Evolutionary conservation across 2,888 invertebrate genomes (phyloP).

Genomic region (Ophion ventricosus): DNA sequence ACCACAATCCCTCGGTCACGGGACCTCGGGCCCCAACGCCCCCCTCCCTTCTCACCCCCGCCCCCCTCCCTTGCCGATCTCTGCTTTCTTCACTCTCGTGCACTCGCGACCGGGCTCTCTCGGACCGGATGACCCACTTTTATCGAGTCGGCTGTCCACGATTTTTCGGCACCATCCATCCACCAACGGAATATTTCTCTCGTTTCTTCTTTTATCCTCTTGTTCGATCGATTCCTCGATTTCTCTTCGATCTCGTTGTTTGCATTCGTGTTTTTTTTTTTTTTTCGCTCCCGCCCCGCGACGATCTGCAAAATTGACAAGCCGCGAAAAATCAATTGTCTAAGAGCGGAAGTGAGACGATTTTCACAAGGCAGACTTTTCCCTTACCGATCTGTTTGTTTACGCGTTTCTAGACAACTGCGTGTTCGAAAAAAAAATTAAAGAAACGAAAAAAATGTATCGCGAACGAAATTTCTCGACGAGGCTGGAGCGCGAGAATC

Average conservation of each 20-base stretch:
- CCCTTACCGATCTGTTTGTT: too few relatives aligned
- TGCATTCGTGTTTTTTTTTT: background rate
- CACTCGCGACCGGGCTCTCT: slow-evolving; percentile 49
- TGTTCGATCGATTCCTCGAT: slow-evolving; percentile 20
- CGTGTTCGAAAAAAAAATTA: too few relatives aligned
- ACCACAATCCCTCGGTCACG: too few relatives aligned
- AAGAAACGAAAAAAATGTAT: too few relatives aligned
- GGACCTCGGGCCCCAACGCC: slow-evolving; percentile 43
- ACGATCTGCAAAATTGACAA: slow-evolving; percentile 38
- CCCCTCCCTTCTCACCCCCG: slow-evolving; percentile 2
- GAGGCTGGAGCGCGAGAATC: too few relatives aligned
- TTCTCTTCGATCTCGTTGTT: background rate
- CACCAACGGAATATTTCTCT: slow-evolving; percentile 11
- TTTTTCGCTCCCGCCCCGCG: background rate
- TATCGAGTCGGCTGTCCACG: slow-evolving; percentile 59
- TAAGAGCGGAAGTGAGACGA: background rate
- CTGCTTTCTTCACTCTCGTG: slow-evolving; percentile 26
- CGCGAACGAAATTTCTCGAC: too few relatives aligned
- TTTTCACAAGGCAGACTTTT: too few relatives aligned
- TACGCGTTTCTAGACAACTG: too few relatives aligned
- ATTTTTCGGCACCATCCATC: slow-evolving; percentile 59
- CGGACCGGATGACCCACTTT: slow-evolving; percentile 72
- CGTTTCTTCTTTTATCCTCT: background rate
- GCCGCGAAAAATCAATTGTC: slow-evolving; percentile 1
- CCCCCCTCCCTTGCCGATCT: slow-evolving; percentile 5